Base-by-base conservation (phyloP, 1,140 invertebrate species). In the Microplitis mediator region DNA sequence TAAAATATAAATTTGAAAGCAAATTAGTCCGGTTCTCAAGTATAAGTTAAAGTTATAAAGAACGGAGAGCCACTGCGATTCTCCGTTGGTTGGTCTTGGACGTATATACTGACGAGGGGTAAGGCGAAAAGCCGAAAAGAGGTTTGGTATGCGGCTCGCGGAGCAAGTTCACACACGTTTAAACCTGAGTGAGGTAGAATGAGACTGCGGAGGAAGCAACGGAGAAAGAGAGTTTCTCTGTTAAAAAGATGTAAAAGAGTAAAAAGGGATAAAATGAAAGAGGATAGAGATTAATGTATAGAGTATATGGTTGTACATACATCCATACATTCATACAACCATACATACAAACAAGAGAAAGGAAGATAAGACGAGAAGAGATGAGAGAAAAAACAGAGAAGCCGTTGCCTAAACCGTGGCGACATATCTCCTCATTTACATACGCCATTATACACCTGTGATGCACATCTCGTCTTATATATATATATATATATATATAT, bases 81-180 rank as follows among this genome's bases (percentile, higher is more conserved):
- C 34, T 36, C 31, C 6, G 51, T 35, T 56, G 13, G 58, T 50
- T 69, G 63, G 70, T 54, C 56, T 54, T 60, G 56, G 45, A 69
- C 63, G 71, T 54, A 63, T 52, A 52, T 3, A 45, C 39, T 45
- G 39, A 45, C 66, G 64, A 52, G 50, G 31, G 31, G 63, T 58
- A 71, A 52, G 71, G 71, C 72, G 70, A 74, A 74, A 73, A 74
- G 73, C 76, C 69, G 65, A 74, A 74, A 78, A 73, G 77, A 75
- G 80, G 77, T 81, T 85, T 84, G 81, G 83, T 85, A 85, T 85
- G 82, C 81, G 81, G 77, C 79, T 74, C 78, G 77, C 78, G 77
- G 75, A 80, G 80, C 77, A 76, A 82, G 81, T 84, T 84, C 83
- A 84, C 83, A 84, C 82, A 82, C 80, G 74, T 76, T 74, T 72